Evolutionary conservation across 1,140 invertebrate genomes (phyloP).

Genomic region (Dendroctonus ponderosae): DNA sequence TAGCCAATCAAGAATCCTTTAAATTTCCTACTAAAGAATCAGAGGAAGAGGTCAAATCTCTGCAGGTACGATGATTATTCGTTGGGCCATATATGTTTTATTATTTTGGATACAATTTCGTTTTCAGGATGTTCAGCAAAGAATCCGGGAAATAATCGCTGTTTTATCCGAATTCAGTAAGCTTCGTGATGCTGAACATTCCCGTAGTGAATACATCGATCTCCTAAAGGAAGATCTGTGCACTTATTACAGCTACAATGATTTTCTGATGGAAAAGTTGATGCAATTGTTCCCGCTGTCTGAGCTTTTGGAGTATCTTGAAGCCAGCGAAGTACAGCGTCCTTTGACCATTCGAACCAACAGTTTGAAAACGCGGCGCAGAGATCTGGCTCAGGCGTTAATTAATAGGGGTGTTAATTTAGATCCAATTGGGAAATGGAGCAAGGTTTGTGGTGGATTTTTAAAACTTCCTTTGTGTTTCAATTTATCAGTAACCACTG

Average conservation of each 20-base stretch:
- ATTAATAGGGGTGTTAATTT: constrained; percentile 97
- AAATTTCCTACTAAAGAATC: constrained; percentile 73
- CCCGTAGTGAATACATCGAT: constrained; percentile 78
- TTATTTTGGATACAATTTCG: background rate
- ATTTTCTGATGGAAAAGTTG: constrained; percentile 91
- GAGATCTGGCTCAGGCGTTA: constrained; percentile 90
- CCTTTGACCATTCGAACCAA: constrained; percentile 96
- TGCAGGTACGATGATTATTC: constrained; percentile 56
- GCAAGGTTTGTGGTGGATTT: constrained; percentile 63
- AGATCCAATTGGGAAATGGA: constrained; percentile 98
- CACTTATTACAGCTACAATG: constrained; percentile 96
- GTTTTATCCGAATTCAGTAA: constrained; percentile 89
- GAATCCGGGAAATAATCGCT: constrained; percentile 85
- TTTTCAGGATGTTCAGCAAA: constrained; percentile 76
- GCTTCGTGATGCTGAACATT: constrained; percentile 70
- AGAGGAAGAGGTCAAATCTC: constrained; percentile 63
- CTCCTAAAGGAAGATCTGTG: constrained; percentile 84
- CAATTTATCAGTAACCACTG: background rate
- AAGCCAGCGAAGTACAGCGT: constrained; percentile 93
- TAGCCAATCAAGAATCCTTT: constrained; percentile 72
- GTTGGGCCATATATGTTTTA: background rate
- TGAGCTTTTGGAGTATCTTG: constrained; percentile 92
- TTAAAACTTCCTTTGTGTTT: background rate
- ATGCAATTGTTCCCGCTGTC: constrained; percentile 89
- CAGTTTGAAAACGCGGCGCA: constrained; percentile 88